Percentiles rank a stretch among this genome's conserved stretches.
Conservation (phyloP, 2,888 invertebrate species). For the Parascotia fuliginaria region DNA sequence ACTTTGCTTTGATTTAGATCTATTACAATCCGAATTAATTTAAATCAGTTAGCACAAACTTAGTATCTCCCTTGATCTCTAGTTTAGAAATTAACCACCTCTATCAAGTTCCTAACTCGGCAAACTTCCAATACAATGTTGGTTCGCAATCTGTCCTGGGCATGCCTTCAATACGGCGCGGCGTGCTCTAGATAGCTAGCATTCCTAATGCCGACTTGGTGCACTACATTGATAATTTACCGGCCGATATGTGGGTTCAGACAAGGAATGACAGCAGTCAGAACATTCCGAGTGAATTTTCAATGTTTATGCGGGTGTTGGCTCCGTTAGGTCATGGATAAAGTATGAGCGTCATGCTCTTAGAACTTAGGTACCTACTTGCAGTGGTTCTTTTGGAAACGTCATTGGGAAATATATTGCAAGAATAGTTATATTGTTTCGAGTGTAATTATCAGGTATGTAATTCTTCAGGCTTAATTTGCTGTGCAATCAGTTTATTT, state of each 20-base stretch:
- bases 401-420: no score
- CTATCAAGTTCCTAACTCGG: constrained; percentile 17
- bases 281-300: constrained; percentile 2
- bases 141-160: constrained; percentile 48
- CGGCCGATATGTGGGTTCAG: constrained; percentile 33
- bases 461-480: no score
- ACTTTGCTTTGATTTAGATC: no score
- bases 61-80: not conserved
- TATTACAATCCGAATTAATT: not conserved
- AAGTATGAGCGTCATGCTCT: not conserved
- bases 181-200: constrained; percentile 39
- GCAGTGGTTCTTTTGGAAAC: not conserved
- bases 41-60: not conserved
- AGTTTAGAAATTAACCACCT: constrained; percentile 4
- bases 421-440: no score
- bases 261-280: constrained; percentile 18
- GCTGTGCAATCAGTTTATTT: no score
- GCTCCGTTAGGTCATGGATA: not conserved
- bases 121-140: constrained; percentile 38
- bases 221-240: constrained; percentile 42
- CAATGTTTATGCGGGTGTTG: constrained; percentile 5
- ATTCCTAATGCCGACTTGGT: constrained; percentile 39
- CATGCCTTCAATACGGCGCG: constrained; percentile 44
- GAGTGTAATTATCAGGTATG: no score
- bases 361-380: not conserved